A percentile compares a stretch with the other conserved stretches of the same genome.
Conservation (phyloP, 2,113 vertebrate genomes). For the Pangasianodon gigas region DNA sequence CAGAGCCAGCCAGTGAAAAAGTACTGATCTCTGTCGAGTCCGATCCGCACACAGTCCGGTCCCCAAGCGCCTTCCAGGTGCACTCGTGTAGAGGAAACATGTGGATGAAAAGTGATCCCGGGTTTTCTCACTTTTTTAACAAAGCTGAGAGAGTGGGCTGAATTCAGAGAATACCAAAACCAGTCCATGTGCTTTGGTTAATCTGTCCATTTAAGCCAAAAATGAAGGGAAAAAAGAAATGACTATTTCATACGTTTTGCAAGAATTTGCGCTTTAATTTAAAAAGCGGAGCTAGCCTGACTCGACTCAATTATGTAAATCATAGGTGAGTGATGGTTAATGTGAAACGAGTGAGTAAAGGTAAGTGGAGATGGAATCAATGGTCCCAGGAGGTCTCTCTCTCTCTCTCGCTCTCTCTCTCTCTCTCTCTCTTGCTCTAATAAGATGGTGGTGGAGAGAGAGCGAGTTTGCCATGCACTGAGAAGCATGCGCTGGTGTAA, state of each 20-base stretch:
- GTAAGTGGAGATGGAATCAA: conserved; percentile 52
- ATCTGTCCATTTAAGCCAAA: not conserved
- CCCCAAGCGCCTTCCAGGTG: conserved; percentile 67
- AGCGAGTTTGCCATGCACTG: conserved; percentile 74
- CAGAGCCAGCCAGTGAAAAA: conserved; percentile 56
- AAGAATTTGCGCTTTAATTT: conserved; percentile 51
- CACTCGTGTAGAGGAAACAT: conserved; percentile 40
- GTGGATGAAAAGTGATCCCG: not conserved
- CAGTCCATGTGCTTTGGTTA: conserved; percentile 12
- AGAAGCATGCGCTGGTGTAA: conserved; percentile 75
- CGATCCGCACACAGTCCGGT: conserved; percentile 31
- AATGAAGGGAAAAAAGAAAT: not conserved
- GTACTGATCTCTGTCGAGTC: conserved; percentile 55
- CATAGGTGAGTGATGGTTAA: conserved; percentile 56
- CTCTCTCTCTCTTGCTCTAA: conserved; percentile 16
- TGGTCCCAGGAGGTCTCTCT: conserved; percentile 49
- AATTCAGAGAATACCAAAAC: conserved; percentile 5
- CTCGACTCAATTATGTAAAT: conserved; percentile 52
- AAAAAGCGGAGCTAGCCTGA: conserved; percentile 25
- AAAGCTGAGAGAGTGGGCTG: not conserved
- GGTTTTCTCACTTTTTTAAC: not conserved
- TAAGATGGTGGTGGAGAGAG: conserved; percentile 47
- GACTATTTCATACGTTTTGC: conserved; percentile 45
- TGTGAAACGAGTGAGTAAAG: conserved; percentile 52
- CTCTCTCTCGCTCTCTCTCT: not conserved